phyloP scores from a whole-genome alignment of 2,888 invertebrate species.

The Clepsis dumicolana region DNA sequence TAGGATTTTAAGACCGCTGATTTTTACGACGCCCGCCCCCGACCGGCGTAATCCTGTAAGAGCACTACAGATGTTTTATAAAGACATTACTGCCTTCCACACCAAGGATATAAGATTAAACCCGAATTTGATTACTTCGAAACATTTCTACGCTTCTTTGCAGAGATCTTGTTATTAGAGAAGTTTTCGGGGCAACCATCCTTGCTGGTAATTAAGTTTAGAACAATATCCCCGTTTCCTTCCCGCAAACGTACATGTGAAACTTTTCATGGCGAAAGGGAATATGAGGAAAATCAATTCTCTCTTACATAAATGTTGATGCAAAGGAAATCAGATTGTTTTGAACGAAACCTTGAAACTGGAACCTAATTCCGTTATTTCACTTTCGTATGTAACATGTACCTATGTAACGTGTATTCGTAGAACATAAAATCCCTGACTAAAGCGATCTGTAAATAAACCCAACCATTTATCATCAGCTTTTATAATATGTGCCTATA shows the following conservation, averaged over 20 bases:
- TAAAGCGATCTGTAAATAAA: no score
- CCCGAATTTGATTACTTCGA: slow-evolving; percentile 2
- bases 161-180: neutral
- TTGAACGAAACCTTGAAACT: neutral
- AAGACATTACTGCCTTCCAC: slow-evolving; percentile 4
- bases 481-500: neutral
- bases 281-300: slow-evolving; percentile 1
- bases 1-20: slow-evolving; percentile 30
- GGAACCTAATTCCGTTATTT: neutral
- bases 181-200: neutral
- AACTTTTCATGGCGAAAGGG: slow-evolving; percentile 12
- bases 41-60: neutral
- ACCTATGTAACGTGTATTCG: no score
- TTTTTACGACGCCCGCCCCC: slow-evolving; percentile 24
- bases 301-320: slow-evolving; percentile 1
- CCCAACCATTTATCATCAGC: neutral
- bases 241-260: slow-evolving; percentile 2
- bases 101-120: slow-evolving; percentile 4
- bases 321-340: neutral
- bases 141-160: slow-evolving; percentile 4
- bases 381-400: no score
- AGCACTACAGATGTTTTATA: slow-evolving; percentile 14
- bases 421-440: no score
- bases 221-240: slow-evolving; percentile 4
- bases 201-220: slow-evolving; percentile 14